Evolutionary conservation across 2,888 invertebrate genomes (phyloP), one percentile per base, ranked within the genome.

Genomic region (Melinaea marsaeus): DNA sequence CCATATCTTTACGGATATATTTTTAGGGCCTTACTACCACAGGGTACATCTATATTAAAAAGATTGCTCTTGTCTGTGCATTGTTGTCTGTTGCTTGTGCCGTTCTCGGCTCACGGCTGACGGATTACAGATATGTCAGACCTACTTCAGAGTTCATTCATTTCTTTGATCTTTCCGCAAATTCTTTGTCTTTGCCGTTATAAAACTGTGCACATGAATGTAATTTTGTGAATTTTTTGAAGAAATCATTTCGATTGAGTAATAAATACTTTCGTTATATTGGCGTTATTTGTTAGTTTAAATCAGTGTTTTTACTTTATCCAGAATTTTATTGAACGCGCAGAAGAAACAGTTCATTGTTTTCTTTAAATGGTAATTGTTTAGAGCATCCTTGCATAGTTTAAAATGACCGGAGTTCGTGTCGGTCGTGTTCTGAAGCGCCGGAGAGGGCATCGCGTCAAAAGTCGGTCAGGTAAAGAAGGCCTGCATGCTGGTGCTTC

Each of bases 401-500:
- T 69, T 67, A 81, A 76, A 77, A 90, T 90, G 90, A 87, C 89
- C 68, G 85, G 85, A 69, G 79, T 88, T 71, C 78, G 86, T 70
- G 79, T 83, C 71, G 88, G 89, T 71, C 86, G 89, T 65, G 87
- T 90, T 69, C 79, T 81, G 71, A 90, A 89, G 74, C 84, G 78
- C 76, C 82, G 80, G 75, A 84, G 82, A 79, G 79, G 79, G 71
- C 83, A 80, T 66, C 84, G 83, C 69, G 77, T 79, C 74, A 86
- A 85, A 79, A 83, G 75, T 71, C 82, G 84, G 74, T 80, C 87
- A 90, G 90, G 90, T 90, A 87, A 79, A 83, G 74, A 70, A 73
- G 68, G 75, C 71, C 73, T 74, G 84, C 83, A 84, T 85, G 84
- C 66, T 73, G 77, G 72, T 73, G 76, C 78, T 76, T 79, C 76